Conservation (phyloP, 1,140 invertebrate species). For the Drosophila auraria region DNA sequence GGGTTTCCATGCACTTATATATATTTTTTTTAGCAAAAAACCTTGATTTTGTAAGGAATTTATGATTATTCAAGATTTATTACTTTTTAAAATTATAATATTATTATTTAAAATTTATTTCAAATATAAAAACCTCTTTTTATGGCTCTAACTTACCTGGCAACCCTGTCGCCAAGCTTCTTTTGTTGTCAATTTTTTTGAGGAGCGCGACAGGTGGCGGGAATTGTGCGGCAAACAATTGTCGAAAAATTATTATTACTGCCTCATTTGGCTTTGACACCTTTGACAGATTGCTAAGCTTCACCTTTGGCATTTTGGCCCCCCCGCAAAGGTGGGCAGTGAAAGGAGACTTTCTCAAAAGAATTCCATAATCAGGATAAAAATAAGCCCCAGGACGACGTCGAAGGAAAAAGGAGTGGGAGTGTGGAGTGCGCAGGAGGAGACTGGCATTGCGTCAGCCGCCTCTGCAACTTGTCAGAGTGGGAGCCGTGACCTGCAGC, state of each 20-base stretch:
- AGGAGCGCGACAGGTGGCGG: slow-evolving; percentile 56
- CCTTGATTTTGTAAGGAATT: too few species aligned
- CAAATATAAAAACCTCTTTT: neutral
- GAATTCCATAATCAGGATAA: slow-evolving; percentile 65
- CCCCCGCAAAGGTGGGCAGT: neutral
- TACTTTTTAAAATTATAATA: too few species aligned
- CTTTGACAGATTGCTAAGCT: slow-evolving; percentile 68
- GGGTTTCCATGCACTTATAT: too few species aligned
- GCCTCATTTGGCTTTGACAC: slow-evolving; percentile 59
- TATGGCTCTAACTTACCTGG: neutral
- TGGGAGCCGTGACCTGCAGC: slow-evolving; percentile 32
- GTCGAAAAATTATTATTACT: slow-evolving; percentile 41
- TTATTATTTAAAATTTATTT: too few species aligned
- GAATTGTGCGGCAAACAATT: slow-evolving; percentile 38
- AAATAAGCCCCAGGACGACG: slow-evolving; percentile 44
- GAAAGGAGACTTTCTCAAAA: slow-evolving; percentile 17
- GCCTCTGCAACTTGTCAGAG: slow-evolving; percentile 19
- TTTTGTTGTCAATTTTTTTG: slow-evolving; percentile 42
- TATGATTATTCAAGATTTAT: too few species aligned
- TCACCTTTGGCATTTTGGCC: slow-evolving; percentile 7
- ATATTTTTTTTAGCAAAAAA: too few species aligned
- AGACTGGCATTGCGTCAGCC: slow-evolving; percentile 41
- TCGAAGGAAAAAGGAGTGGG: neutral
- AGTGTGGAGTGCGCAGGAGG: neutral
- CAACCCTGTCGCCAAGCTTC: neutral